Conservation (phyloP, 2,888 invertebrate genomes). For the Sarcophaga rosellei region DNA sequence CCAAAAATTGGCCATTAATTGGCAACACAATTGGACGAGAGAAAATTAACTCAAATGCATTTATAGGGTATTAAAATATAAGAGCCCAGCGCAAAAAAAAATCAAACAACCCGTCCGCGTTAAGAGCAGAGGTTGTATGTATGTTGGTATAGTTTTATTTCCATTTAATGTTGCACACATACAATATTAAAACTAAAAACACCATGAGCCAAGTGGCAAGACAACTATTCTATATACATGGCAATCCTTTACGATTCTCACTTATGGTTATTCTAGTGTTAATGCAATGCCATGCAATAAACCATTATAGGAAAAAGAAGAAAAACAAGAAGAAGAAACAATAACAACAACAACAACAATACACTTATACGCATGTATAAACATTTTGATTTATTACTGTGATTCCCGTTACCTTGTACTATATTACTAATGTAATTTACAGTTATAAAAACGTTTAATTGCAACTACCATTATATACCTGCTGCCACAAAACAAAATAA, state of each 20-base stretch:
- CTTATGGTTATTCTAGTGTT: slow-evolving; percentile 23
- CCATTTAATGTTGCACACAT: neutral
- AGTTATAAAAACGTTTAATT: slow-evolving; percentile 60
- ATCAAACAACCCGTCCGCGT: slow-evolving; percentile 50
- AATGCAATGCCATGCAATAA: neutral
- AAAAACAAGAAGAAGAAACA: no score
- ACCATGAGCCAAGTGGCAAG: neutral
- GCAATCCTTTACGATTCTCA: neutral
- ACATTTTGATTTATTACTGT: slow-evolving; percentile 60
- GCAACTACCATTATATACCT: neutral
- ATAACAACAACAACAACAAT: no score
- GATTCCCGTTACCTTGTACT: slow-evolving; percentile 62
- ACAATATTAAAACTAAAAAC: slow-evolving; percentile 36
- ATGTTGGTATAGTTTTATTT: slow-evolving; percentile 43
- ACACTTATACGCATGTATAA: slow-evolving; percentile 12
- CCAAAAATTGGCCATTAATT: no score
- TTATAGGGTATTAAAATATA: no score
- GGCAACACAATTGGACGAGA: no score
- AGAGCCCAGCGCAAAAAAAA: no score
- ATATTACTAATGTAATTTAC: slow-evolving; percentile 63
- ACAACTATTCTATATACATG: neutral
- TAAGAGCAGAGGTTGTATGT: slow-evolving; percentile 60
- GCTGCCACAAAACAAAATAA: slow-evolving; percentile 16
- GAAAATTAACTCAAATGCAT: no score
- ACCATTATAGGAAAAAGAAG: no score